Percentiles rank a stretch among this genome's conserved stretches.
Evolutionary conservation across 2,113 vertebrate species (phyloP).

Genomic region (Climacteris rufus): DNA sequence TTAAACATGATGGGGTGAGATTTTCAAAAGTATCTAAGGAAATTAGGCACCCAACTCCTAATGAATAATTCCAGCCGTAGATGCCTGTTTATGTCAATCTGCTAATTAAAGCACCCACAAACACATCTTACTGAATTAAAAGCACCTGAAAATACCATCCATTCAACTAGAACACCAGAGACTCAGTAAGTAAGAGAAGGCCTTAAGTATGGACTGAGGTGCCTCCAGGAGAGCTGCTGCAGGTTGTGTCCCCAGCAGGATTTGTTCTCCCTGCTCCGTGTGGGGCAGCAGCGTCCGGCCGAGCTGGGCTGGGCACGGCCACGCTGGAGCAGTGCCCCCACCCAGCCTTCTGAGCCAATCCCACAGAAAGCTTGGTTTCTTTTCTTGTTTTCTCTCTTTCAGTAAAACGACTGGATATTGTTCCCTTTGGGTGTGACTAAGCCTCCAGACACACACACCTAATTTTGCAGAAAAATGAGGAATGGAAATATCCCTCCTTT

Average conservation of each 20-base stretch:
- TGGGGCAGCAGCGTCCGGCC: rapidly evolving
- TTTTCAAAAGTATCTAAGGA: constrained; percentile 60
- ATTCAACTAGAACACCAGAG: neutral
- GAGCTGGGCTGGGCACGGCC: neutral
- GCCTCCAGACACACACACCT: neutral
- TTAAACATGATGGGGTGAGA: constrained; percentile 57
- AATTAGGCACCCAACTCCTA: constrained; percentile 62
- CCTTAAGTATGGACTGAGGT: neutral
- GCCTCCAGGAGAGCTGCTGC: neutral
- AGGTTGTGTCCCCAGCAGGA: neutral
- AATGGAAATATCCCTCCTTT: constrained; percentile 18
- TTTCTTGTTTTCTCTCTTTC: neutral
- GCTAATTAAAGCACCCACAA: constrained; percentile 64
- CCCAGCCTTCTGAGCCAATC: neutral
- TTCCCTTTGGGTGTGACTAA: constrained; percentile 19
- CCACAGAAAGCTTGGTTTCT: neutral
- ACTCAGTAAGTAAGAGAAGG: neutral
- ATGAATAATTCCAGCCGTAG: constrained; percentile 53
- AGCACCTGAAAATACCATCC: constrained; percentile 4
- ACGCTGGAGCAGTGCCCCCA: rapidly evolving
- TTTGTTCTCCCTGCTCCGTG: neutral
- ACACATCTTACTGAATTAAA: constrained; percentile 19
- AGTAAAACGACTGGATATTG: neutral
- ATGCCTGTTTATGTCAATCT: constrained; percentile 61
- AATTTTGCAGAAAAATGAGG: neutral